Evolutionary conservation across 2,888 invertebrate genomes (phyloP), one percentile per base, ranked within the genome.

Genomic region (Ernsta delagoae): DNA sequence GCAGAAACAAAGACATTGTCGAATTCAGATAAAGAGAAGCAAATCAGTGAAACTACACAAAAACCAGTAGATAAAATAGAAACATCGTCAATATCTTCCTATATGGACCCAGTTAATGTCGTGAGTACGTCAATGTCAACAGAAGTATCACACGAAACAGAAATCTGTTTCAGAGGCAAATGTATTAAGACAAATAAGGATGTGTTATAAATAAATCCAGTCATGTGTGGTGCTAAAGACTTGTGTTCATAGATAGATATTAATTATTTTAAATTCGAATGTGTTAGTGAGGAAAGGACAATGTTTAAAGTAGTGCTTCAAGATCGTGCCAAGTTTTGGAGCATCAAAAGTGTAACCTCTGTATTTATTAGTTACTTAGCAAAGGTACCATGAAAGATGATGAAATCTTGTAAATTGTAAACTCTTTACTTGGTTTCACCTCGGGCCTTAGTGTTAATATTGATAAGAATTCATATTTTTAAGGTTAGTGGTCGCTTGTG

Each of bases 101-200:
- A 89, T 80, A 87, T 94, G 93, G 92, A 92, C 84, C 88, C 94
- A 74, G 88, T 92, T 9, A 92, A 94, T 70, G 88, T 95, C 5
- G 85, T 96, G 7, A 95, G 96, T 74, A 97, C 97, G 0, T 96
- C 97, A 1, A 97, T 96, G 79, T 96, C 97, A 3, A 97, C 97
- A 24, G 97, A 97, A 85, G 94, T 97, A 56, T 96, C 97, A 11
- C 96, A 97, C 76, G 97, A 97, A 94, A 97, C 97, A 45, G 97
- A 97, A 90, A 98, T 98, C 73, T 98, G 98, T 82, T 98, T 96
- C 85, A 95, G 96, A 82, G 98, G 98, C 11, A 96, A 96, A 80
- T 98, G 98, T 85, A 95, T 97, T 73, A 97, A 97, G 89, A 94
- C 95, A 45, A 92, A 78, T 73, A 94, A 89, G 78, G 83, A 89